Base-by-base conservation (phyloP, 2,888 invertebrate species). In the Pomacea canaliculata region DNA sequence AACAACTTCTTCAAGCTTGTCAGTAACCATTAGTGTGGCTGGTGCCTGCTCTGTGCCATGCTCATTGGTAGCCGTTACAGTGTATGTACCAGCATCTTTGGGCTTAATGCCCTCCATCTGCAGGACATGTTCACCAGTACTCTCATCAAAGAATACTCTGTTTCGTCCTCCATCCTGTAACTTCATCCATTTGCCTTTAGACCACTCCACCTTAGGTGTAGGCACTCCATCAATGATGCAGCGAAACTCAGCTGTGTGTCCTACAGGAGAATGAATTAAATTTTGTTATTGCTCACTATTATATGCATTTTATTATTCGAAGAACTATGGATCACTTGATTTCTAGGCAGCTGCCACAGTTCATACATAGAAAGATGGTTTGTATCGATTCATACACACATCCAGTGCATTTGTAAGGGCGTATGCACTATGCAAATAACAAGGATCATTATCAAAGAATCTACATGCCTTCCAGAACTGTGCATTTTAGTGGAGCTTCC, bases 51-150 rank as follows among this genome's bases (percentile, higher is more conserved):
- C 87, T 9, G 85, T 76, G 46, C 90, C 90, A 73, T 89, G 89
- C 78, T 90, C 90, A 79, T 91, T 91, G 70, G 83, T 86, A 18
- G 89, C 86, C 3, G 88, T 88, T 51, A 90, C 89, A 2, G 87
- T 88, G 83, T 91, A 91, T 1, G 90, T 90, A 9, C 90, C 91
- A 9, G 90, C 88, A 82, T 90, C 90, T 78, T 87, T 87, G 78
- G 85, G 84, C 79, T 87, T 86, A 78, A 87, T 86, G 63, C 87
- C 85, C 48, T 82, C 83, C 69, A 90, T 88, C 81, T 90, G 87
- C 62, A 90, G 78, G n/a, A 89, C 85, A 73, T 90, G 83, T 77
- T 88, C 85, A 8, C 81, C 83, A 5, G 86, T 87, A 8, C 80
- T 81, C 68, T 88, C 87, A 71, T 90, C 89, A 62, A 84, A 84